phyloP scores from a whole-genome alignment of 2,797 vertebrate species.

The Malurus leucopterus region DNA sequence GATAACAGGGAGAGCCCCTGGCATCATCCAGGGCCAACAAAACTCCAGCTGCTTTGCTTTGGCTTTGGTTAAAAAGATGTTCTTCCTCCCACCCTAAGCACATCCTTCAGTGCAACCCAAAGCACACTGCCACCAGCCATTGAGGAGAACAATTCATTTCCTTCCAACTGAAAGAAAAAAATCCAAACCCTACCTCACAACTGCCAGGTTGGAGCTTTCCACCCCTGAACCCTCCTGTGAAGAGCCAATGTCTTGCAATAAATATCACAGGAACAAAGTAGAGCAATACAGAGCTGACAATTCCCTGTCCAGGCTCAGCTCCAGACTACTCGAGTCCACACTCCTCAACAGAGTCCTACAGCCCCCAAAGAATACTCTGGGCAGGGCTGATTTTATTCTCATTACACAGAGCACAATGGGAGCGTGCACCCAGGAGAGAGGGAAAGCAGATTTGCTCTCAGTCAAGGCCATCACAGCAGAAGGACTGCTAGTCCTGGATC shows the following conservation, averaged over 20 bases:
- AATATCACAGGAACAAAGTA: neutral
- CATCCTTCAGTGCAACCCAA: neutral
- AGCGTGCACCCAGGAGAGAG: neutral
- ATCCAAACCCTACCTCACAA: neutral
- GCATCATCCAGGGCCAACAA: neutral
- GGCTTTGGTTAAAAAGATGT: neutral
- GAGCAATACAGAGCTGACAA: fast-evolving
- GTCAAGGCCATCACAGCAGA: neutral
- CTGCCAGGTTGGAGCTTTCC: neutral
- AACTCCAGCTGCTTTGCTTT: neutral
- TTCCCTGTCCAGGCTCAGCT: neutral
- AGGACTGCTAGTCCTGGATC: neutral
- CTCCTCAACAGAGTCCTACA: neutral
- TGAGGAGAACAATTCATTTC: neutral
- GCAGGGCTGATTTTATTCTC: neutral
- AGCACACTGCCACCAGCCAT: neutral
- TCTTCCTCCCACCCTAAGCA: neutral
- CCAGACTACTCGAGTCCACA: neutral
- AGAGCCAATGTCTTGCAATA: neutral
- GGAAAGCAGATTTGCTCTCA: neutral
- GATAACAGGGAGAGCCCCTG: neutral
- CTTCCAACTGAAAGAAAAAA: neutral
- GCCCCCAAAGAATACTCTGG: neutral
- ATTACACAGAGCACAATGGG: neutral
- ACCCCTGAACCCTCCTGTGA: neutral